Base-by-base conservation (phyloP, 2,888 invertebrate genomes). In the Sphecodes monilicornis region DNA sequence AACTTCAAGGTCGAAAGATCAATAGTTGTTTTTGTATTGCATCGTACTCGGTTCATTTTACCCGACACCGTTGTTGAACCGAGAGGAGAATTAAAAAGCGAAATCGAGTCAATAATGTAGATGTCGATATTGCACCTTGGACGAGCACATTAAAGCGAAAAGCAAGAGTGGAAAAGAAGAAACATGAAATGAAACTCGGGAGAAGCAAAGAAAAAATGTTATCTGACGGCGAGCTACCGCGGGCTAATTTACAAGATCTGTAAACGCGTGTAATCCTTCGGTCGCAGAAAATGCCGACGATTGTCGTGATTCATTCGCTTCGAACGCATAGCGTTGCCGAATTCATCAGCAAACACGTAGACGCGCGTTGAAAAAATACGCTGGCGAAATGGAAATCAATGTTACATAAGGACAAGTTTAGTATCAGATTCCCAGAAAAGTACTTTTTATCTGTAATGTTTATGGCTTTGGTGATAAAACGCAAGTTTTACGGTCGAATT, bases 211-310 rank as follows among this genome's bases (percentile, higher is more conserved):
- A 13, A 41, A 60, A 26, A 75, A 29, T 60, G 50, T 82, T 82
- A 80, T 80, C 64, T 74, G 79, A 70, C 60, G 57, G 39, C 16
- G 18, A 39, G 32, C 32, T 70, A 50, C 13, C 74, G 18, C 22
- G 50, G 26, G 18, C 43, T 75, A 82, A 82, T 76, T 82, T 80
- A 82, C 75, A 75, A 80, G 50, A 16, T 50, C 13, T 64, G 70
- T 36, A 50, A 79, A 50, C 11, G 32, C 50, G 26, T 29, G 43
- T 36, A 64, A 64, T 70, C 39, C 41, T n/a, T 43, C 18, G 26
- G 41, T 22, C 41, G 46, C 39, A 41, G 41, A 80, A n/a, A 70
- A 68, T 46, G 11, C 46, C 18, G 46, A 39, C 18, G 11, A 32
- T 39, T 36, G 41, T 18, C 16, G 16, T 36, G 16, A 71, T 54